phyloP scores from a whole-genome alignment of 2,113 vertebrate species.

The Panurus biarmicus region DNA sequence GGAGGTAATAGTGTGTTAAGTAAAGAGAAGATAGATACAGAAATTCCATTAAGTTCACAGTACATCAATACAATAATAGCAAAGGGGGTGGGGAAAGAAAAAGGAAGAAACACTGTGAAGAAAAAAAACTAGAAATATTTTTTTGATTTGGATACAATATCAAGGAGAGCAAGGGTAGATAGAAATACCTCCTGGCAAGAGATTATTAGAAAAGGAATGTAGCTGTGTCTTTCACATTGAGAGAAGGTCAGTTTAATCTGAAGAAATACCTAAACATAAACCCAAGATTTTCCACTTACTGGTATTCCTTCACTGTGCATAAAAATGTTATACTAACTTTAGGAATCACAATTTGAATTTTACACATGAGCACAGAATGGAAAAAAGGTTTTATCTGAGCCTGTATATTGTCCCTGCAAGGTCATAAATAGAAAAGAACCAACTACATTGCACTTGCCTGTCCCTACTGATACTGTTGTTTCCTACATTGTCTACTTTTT shows the following conservation, averaged over 20 bases:
- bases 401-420: neutral
- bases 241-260: neutral
- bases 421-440: neutral
- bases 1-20: neutral
- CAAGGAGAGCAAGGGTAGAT: neutral
- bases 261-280: neutral
- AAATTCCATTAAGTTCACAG: neutral
- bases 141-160: neutral
- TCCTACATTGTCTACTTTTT: neutral
- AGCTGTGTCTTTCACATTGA: neutral
- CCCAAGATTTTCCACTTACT: neutral
- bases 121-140: neutral
- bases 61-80: neutral
- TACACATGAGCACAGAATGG: neutral
- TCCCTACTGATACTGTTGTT: neutral
- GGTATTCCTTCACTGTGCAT: neutral
- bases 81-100: neutral
- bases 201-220: neutral
- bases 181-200: neutral
- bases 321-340: neutral
- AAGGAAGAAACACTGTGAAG: neutral
- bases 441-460: neutral
- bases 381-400: neutral
- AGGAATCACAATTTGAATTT: neutral
- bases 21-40: neutral